Evolutionary conservation across 2,797 vertebrate genomes (phyloP).

Genomic region (Epinephelus malabaricus): DNA sequence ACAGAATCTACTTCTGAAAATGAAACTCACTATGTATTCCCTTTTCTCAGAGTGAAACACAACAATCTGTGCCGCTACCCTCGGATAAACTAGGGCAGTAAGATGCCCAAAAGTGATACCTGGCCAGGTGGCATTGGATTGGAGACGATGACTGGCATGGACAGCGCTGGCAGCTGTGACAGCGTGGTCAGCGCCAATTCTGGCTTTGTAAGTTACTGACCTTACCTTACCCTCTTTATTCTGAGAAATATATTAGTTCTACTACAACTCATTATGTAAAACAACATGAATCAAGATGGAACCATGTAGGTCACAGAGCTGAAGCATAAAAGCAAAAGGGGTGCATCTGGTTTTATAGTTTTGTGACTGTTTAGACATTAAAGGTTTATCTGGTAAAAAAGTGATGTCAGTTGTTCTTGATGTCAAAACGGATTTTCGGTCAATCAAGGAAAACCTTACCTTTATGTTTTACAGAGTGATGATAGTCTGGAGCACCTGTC

Average conservation of each 20-base stretch:
- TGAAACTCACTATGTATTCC: not conserved
- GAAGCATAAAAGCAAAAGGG: not conserved
- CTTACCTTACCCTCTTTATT: not conserved
- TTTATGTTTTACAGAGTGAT: slow-evolving; percentile 86
- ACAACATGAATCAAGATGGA: not conserved
- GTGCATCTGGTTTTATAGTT: no score
- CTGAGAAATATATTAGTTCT: not conserved
- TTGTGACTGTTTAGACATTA: not conserved
- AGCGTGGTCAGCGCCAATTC: slow-evolving; percentile 90
- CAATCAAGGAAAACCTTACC: not conserved
- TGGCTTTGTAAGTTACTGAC: slow-evolving; percentile 77
- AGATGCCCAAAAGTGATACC: slow-evolving; percentile 91
- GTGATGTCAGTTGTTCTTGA: no score
- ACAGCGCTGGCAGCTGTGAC: slow-evolving; percentile 89
- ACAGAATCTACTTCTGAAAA: not conserved
- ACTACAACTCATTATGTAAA: not conserved
- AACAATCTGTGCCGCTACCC: slow-evolving; percentile 20
- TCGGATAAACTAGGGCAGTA: slow-evolving; percentile 46
- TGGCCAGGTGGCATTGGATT: slow-evolving; percentile 86
- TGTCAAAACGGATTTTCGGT: not conserved
- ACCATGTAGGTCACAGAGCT: not conserved
- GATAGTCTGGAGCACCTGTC: slow-evolving; percentile 92
- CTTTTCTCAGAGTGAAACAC: slow-evolving; percentile 44
- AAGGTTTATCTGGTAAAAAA: not conserved
- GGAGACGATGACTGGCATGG: slow-evolving; percentile 79